These are phyloP conservation scores for Phaetusa simplex DNA, from an alignment of 2,113 vertebrate genomes.

Conservation along the genomic window DNA sequence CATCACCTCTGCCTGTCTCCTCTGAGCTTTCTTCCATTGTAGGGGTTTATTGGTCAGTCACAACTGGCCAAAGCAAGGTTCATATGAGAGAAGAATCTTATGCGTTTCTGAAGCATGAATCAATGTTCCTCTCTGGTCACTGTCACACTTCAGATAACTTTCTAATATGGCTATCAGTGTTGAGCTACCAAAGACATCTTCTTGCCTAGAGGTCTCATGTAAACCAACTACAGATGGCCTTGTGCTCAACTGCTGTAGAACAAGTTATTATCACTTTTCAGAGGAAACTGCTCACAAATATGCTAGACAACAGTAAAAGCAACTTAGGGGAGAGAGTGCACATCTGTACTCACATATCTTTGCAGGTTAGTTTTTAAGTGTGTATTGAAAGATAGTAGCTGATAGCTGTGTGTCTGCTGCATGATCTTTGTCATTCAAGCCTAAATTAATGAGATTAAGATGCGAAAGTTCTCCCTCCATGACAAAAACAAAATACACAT, in stretches of 20 bases:
- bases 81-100: neutral
- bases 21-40: neutral
- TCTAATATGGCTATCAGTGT: neutral
- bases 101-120: neutral
- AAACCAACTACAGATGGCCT: neutral
- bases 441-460: neutral
- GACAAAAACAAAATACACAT: neutral
- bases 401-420: neutral
- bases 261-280: neutral
- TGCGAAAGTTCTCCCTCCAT: neutral
- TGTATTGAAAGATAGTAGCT: neutral
- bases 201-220: neutral
- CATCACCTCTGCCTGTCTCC: neutral
- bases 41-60: neutral
- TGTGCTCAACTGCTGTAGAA: neutral
- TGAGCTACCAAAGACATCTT: neutral
- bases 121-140: neutral
- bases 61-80: neutral
- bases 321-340: neutral
- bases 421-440: neutral
- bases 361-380: neutral
- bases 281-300: neutral
- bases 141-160: neutral
- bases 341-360: neutral
- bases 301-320: neutral